Conservation (phyloP, 2,113 vertebrate species). For the Vicugna pacos region DNA sequence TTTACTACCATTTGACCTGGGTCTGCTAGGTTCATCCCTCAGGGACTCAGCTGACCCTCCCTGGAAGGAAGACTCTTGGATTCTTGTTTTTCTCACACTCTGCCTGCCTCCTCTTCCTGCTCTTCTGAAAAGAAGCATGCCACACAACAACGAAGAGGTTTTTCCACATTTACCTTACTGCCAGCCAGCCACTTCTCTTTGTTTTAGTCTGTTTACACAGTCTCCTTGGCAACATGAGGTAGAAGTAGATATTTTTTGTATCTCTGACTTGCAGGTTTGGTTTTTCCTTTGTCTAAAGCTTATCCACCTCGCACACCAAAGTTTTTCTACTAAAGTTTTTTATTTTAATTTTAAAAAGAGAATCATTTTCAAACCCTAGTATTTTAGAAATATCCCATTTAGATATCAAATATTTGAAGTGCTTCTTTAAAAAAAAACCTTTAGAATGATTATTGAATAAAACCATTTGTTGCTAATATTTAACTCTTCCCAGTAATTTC, state of each 20-base stretch:
- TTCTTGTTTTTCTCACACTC: conserved; percentile 20
- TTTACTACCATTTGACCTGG: neutral
- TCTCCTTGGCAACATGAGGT: conserved; percentile 88
- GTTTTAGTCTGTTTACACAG: conserved; percentile 87
- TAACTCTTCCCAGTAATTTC: neutral
- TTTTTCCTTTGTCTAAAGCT: conserved; percentile 78
- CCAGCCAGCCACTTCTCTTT: conserved; percentile 83
- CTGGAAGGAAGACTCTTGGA: neutral
- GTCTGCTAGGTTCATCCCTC: neutral
- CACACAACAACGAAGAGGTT: conserved; percentile 80
- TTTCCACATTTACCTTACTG: conserved; percentile 80
- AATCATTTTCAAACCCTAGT: neutral
- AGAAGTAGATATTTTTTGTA: conserved; percentile 83
- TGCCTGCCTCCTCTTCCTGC: conserved; percentile 55
- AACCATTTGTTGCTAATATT: neutral
- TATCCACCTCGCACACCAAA: conserved; percentile 49
- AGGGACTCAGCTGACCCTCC: neutral
- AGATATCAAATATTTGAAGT: neutral
- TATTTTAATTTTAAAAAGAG: conserved; percentile 18
- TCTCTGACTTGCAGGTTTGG: conserved; percentile 71
- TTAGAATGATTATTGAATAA: neutral
- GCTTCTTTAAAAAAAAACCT: neutral
- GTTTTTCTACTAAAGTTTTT: conserved; percentile 24
- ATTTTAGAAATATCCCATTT: conserved; percentile 48
- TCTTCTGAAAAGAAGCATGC: conserved; percentile 75